Base-by-base conservation (phyloP, 1,140 invertebrate species). In the Varroa destructor region DNA sequence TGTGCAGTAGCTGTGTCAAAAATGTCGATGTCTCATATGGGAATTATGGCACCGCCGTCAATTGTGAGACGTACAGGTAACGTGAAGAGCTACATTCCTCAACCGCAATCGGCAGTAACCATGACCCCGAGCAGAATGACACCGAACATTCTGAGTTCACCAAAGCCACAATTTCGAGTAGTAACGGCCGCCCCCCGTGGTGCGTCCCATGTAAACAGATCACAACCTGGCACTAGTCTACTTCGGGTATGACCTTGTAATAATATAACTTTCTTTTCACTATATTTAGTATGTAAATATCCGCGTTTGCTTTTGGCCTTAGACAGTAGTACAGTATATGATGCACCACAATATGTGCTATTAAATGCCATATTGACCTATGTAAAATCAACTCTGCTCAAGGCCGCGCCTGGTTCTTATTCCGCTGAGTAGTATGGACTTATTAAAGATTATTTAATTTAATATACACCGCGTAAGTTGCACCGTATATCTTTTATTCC, bases 151-250 rank as follows among this genome's bases (percentile, higher is more conserved):
- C 40, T 67, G 40, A 67, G 61, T 40, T 40, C 61, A 46, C 61
- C 61, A 37, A 40, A 46, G 14, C 40, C 46, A 37, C 61, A 67
- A 46, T 67, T 67, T 8, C 40, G 36, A 40, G 61, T 67, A 2
- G 61, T 67, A 40, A 67, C 61, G 36, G 36, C 61, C 40, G 36
- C 57, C 6, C 57, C 61, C 46, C 36, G 40, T 40, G 46, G 61
- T 43, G 12, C 61, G 8, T n/a, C n/a, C 36, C 8, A 51, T 51
- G 46, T 51, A 51, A 51, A 51, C 46, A 51, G 46, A 51, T 40
- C 61, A 12, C 61, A 46, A 40, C 61, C 61, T 25, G 61, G 61
- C 40, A 67, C 61, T 40, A 67, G 61, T 67, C 46, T 67, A 40
- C 46, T 67, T 14, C 40, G 46, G 61, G 61, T 40, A 12, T 36